Percentiles rank a stretch among this genome's conserved stretches.
phyloP scores from a whole-genome alignment of 2,888 invertebrate species.

The Xiphydria camelus region DNA sequence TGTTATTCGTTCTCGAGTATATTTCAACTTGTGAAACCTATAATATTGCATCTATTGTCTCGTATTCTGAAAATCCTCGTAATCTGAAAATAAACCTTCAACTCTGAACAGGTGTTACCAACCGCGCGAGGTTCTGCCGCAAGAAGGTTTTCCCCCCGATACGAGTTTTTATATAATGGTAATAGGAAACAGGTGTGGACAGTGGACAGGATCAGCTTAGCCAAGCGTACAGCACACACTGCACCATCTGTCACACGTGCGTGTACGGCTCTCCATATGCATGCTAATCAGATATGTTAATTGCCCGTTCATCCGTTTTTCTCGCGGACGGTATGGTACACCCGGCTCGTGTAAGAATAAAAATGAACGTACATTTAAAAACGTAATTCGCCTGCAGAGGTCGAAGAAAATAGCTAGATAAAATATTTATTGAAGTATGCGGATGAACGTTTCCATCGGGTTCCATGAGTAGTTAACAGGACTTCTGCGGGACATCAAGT shows the following conservation, averaged over 20 bases:
- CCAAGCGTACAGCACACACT: slow-evolving; percentile 15
- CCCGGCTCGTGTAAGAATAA: slow-evolving; percentile 5
- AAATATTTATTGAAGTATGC: no score
- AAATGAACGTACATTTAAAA: no score
- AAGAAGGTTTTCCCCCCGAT: neutral
- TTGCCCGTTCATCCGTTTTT: slow-evolving; percentile 4
- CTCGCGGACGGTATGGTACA: neutral
- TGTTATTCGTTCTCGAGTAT: no score
- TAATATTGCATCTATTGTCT: no score
- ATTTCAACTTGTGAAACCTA: no score
- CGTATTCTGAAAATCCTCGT: no score
- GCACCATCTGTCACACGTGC: slow-evolving; percentile 29
- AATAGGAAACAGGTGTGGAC: slow-evolving; percentile 30
- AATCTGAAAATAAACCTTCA: no score
- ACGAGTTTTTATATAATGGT: slow-evolving; percentile 18
- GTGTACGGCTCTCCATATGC: slow-evolving; percentile 16
- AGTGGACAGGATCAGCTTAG: slow-evolving; percentile 5
- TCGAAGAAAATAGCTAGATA: slow-evolving; percentile 1
- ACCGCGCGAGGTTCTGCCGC: neutral
- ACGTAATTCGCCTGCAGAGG: no score
- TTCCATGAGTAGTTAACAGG: no score
- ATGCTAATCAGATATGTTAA: slow-evolving; percentile 31
- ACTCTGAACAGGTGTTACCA: neutral
- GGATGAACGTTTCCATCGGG: no score
- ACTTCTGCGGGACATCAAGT: no score